Evolutionary conservation across 1,140 invertebrate genomes (phyloP), one percentile per base, ranked within the genome.

Genomic region (Bombus confusus): DNA sequence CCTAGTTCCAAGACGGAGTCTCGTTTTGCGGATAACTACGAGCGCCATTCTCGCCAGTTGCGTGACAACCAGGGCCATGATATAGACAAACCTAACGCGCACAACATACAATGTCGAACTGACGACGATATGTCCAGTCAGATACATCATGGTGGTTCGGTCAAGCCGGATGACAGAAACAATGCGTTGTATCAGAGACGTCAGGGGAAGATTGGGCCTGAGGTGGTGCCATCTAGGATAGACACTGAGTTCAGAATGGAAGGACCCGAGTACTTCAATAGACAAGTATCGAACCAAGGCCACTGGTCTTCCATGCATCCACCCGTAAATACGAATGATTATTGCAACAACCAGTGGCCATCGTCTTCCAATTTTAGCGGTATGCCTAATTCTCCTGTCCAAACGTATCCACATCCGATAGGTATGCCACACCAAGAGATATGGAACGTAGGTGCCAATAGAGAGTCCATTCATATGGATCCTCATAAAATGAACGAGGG

Each of bases 11-110:
- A 88, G 12, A 25, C 73, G 0, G 90, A 92, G 9, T 87, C 85
- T 0, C 89, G 93, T 37, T 94, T 91, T 64, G 87, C 92, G 0
- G 91, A 94, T 37, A 93, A 93, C 69, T 94, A 93, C 22, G 93
- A 94, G 22, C 88, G 92, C 31, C 89, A 93, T 86, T 90, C 92
- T 3, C 91, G 92, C 0, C 91, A 86, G 28, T 57, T 69, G 5
- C 78, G 90, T 18, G 87, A 89, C 31, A 31, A 59, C 39, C 62
- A 90, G 3, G 43, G 59, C 25, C 39, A 86, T n/a, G 88, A 89
- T 4, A 89, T 28, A 15, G 74, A 62, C 1, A 90, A 83, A 34
- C n/a, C 72, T 57, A 87, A 79, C 1, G 1, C 37, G 22, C 52
- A 76, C 1, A 41, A 25, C 12, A 10, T 64, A 28, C 72, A 72